A percentile compares a stretch with the other conserved stretches of the same genome.
These are phyloP conservation scores for Mantis religiosa DNA, from an alignment of 2,888 invertebrate genomes.

Conservation along the genomic window DNA sequence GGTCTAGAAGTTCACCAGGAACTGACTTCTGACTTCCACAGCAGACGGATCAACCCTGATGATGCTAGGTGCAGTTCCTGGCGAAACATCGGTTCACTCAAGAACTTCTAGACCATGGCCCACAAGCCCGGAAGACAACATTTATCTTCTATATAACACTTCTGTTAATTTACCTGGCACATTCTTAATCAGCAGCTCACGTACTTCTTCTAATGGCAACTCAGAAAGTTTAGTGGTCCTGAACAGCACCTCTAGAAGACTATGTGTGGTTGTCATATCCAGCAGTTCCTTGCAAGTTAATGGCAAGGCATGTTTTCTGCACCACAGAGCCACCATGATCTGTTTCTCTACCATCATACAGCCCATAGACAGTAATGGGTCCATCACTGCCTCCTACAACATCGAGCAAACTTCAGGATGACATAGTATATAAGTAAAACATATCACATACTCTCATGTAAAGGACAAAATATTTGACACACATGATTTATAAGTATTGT, in stretches of 20 bases:
- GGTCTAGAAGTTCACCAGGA: too few species aligned
- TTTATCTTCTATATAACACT: too few species aligned
- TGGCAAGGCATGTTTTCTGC: slow-evolving; percentile 26
- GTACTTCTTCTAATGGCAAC: slow-evolving; percentile 35
- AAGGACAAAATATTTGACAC: too few species aligned
- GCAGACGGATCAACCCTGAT: too few species aligned
- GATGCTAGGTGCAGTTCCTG: too few species aligned
- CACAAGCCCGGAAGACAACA: too few species aligned
- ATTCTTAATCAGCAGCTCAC: slow-evolving; percentile 32
- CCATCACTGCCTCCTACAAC: slow-evolving; percentile 24
- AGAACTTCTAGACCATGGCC: too few species aligned
- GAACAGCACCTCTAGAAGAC: slow-evolving; percentile 37
- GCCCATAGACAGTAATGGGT: slow-evolving; percentile 34
- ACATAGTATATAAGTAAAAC: too few species aligned
- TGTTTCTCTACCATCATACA: slow-evolving; percentile 34
- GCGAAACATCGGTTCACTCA: too few species aligned
- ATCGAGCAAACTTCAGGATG: neutral
- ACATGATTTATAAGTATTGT: too few species aligned
- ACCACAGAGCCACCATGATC: slow-evolving; percentile 36
- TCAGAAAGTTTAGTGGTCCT: slow-evolving; percentile 38
- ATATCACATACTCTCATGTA: too few species aligned
- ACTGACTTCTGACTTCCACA: too few species aligned
- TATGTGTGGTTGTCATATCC: slow-evolving; percentile 35
- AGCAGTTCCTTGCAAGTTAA: slow-evolving; percentile 37
- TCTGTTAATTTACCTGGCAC: slow-evolving; percentile 17